phyloP scores from a whole-genome alignment of 2,113 vertebrate species.

The Ornithorhynchus anatinus region DNA sequence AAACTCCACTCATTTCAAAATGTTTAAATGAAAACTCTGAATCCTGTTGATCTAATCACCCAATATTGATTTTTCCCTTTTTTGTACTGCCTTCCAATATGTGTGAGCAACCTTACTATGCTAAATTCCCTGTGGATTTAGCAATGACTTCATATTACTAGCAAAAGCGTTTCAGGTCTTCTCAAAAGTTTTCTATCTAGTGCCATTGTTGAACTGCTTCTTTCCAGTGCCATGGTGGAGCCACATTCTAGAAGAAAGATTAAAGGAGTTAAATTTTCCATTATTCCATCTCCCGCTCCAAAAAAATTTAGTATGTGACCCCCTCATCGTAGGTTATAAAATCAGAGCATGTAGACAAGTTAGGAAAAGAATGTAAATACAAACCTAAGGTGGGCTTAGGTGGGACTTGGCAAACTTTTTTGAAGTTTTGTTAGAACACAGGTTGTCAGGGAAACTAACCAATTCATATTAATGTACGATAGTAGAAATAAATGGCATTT shows the following conservation, averaged over 20 bases:
- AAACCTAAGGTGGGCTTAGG: not conserved
- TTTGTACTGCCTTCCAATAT: not conserved
- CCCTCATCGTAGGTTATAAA: not conserved
- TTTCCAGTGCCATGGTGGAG: not conserved
- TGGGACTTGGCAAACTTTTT: slow-evolving; percentile 19
- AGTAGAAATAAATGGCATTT: slow-evolving; percentile 43
- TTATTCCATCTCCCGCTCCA: slow-evolving; percentile 7
- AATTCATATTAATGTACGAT: slow-evolving; percentile 50
- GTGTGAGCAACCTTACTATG: not conserved
- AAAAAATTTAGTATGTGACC: slow-evolving; percentile 30
- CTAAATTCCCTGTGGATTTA: not conserved
- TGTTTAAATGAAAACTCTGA: not conserved
- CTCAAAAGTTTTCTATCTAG: not conserved
- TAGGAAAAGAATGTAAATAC: not conserved
- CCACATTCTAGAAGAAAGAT: slow-evolving; percentile 10
- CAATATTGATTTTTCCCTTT: not conserved
- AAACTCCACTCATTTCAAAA: not conserved
- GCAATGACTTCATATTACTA: not conserved
- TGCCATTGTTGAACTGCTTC: not conserved
- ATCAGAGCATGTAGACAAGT: not conserved
- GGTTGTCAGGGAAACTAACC: slow-evolving; percentile 53
- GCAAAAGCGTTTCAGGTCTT: not conserved
- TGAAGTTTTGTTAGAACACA: slow-evolving; percentile 34
- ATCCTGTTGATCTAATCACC: not conserved
- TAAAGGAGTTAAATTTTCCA: not conserved